Evolutionary conservation across 2,113 vertebrate genomes (phyloP).

Genomic region (Callorhinus ursinus): DNA sequence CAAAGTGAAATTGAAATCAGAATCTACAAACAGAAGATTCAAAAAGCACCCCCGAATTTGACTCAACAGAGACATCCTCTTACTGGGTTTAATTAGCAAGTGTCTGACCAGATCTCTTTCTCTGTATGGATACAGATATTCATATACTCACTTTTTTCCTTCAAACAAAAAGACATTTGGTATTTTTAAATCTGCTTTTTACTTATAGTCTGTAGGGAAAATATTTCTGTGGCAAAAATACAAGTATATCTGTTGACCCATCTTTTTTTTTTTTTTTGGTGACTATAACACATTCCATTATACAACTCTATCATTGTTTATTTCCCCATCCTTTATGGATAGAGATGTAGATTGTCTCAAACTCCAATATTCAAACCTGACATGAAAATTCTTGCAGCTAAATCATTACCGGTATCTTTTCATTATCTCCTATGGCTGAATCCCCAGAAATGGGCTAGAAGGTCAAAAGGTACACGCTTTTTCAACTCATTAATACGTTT

Average conservation of each 20-base stretch:
- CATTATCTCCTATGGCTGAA: not conserved
- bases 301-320: not conserved
- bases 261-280: conserved; percentile 4
- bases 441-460: not conserved
- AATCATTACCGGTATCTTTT: not conserved
- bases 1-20: conserved; percentile 15
- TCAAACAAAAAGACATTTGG: not conserved
- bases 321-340: not conserved
- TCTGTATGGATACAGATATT: not conserved
- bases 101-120: not conserved
- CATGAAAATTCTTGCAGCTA: conserved; percentile 27
- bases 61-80: not conserved
- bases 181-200: conserved; percentile 47
- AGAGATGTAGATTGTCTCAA: conserved; percentile 18
- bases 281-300: not conserved
- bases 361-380: conserved; percentile 9
- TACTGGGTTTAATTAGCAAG: not conserved
- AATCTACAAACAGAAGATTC: not conserved
- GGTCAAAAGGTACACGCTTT: not conserved
- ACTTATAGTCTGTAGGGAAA: not conserved
- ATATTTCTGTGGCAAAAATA: not conserved
- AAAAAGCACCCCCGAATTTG: not conserved
- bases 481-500: not conserved
- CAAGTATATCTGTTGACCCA: not conserved
- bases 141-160: not conserved